A percentile compares a stretch with the other conserved stretches of the same genome.
Conservation (phyloP, 2,113 vertebrate species). For the Petrocephalus zakoni region DNA sequence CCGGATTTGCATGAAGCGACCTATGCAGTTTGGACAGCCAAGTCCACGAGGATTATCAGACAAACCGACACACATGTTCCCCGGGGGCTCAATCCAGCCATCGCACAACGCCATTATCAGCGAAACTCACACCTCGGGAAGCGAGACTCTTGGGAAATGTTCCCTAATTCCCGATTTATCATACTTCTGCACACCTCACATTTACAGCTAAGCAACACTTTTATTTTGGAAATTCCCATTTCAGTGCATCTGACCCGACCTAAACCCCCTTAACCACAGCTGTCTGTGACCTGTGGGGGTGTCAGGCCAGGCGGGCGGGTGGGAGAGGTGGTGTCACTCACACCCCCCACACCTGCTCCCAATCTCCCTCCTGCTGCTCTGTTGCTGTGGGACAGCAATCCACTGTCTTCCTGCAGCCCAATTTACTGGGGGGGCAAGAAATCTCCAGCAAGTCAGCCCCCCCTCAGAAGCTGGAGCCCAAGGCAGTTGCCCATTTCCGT, state of each 20-base stretch:
- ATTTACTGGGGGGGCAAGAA: background rate
- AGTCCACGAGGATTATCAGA: background rate
- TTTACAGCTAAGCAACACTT: background rate
- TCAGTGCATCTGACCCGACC: background rate
- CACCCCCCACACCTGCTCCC: background rate
- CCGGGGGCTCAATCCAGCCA: background rate
- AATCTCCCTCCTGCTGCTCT: background rate
- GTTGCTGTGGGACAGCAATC: background rate
- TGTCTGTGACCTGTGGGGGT: background rate
- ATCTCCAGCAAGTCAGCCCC: background rate
- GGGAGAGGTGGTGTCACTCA: slow-evolving; percentile 13
- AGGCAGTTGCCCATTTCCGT: background rate
- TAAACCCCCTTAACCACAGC: background rate
- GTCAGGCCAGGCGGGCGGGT: background rate
- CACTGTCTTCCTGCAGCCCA: background rate
- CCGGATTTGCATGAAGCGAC: slow-evolving; percentile 14
- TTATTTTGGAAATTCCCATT: background rate
- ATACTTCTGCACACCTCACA: background rate
- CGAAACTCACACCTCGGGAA: background rate
- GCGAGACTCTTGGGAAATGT: background rate
- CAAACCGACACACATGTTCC: background rate
- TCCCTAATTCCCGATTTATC: background rate
- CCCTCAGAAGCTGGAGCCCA: background rate
- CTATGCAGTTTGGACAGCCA: background rate
- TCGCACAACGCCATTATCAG: background rate